Base-by-base conservation (phyloP, 1,140 invertebrate species). In the Conopomorpha cramerella region DNA sequence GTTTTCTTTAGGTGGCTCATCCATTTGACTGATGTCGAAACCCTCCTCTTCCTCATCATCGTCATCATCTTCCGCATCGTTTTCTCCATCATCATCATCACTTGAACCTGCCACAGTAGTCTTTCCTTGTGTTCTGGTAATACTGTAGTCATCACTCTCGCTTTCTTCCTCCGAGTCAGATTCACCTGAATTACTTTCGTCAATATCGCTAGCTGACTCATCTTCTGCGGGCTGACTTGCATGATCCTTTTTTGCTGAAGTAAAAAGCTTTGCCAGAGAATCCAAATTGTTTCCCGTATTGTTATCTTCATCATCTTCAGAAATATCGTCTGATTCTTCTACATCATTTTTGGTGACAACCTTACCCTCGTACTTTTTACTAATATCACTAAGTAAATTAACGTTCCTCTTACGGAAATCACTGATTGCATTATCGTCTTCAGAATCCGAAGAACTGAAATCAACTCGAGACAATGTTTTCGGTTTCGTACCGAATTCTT, bases 361-460 rank as follows among this genome's bases (percentile, higher is more conserved):
- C 74, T 84, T 83, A 0, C 89, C 90, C 30, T 82, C 81, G 65
- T 93, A 93, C 38, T 85, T 86, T 39, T 82, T 78, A 64, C 88
- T 88, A 16, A 84, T 51, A 43, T 90, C 84, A 39, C 83, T 84
- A 11, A 91, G 52, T 30, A 86, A 64, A 55, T 84, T 79, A 2
- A 86, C 65, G 51, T 86, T 90, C 46, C 77, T 60, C 46, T 82
- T 87, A 1, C 84, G 73, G 51, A 88, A 82, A 48, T 79, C 79
- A 25, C 84, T 87, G 23, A 77, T 68, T 15, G 73, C 76, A 27
- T 82, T 79, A 32, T 82, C 78, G 16, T 86, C 82, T 37, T 79
- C 72, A 30, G 83, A 82, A 7, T 71, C 68, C 26, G 79, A 79
- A 23, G 79, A 79, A 14, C 71, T 71, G 2, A 73, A 56, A 43